phyloP scores from a whole-genome alignment of 1,140 invertebrate species.

The Ceratoteleas bidentatus region DNA sequence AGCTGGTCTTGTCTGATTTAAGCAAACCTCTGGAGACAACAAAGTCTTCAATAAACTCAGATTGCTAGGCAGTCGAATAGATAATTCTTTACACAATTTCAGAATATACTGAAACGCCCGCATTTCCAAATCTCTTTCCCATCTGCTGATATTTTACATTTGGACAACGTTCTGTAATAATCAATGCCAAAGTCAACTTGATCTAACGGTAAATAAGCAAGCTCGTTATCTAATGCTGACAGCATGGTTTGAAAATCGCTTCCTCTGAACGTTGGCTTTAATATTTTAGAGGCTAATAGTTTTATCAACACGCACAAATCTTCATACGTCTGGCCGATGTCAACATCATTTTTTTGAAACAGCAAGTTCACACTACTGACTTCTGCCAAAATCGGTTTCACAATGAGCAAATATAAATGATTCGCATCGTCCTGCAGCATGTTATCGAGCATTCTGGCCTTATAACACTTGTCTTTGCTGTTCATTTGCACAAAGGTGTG shows the following conservation, averaged over 20 bases:
- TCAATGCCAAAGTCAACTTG: slow-evolving; percentile 49
- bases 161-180: slow-evolving; percentile 26
- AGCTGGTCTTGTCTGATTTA: slow-evolving; percentile 13
- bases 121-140: slow-evolving; percentile 9
- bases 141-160: slow-evolving; percentile 9
- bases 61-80: slow-evolving; percentile 9
- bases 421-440: slow-evolving; percentile 63
- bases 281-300: slow-evolving; percentile 45
- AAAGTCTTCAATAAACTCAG: slow-evolving; percentile 9
- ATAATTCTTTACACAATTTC: slow-evolving; percentile 17
- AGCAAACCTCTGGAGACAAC: slow-evolving; percentile 14
- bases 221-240: slow-evolving; percentile 48
- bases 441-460: slow-evolving; percentile 58
- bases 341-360: slow-evolving; percentile 62
- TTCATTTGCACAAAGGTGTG: slow-evolving; percentile 27
- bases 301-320: slow-evolving; percentile 56
- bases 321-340: slow-evolving; percentile 53
- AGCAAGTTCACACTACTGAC: slow-evolving; percentile 51
- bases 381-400: slow-evolving; percentile 60
- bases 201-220: slow-evolving; percentile 27
- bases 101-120: slow-evolving; percentile 19
- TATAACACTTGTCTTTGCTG: slow-evolving; percentile 60
- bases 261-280: slow-evolving; percentile 6
- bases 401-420: slow-evolving; percentile 46
- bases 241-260: not conserved